phyloP scores from a whole-genome alignment of 2,888 invertebrate species.

The Rhimphoctona megacephalus region DNA sequence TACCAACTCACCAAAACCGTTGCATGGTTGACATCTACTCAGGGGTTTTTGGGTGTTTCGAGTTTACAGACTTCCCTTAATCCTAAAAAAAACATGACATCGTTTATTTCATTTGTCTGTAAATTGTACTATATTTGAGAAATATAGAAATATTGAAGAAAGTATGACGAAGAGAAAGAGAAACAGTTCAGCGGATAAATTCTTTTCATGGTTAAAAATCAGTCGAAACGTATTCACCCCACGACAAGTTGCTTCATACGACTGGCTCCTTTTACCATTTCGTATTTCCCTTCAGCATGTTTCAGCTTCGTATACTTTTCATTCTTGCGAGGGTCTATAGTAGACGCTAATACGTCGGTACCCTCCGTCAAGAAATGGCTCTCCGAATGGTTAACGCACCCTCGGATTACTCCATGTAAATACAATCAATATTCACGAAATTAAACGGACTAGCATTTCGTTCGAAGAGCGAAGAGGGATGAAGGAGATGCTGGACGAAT shows the following conservation, averaged over 20 bases:
- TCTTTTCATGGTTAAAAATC: slow-evolving; percentile 65
- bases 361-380: slow-evolving; percentile 66
- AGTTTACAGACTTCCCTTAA: not conserved
- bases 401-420: slow-evolving; percentile 47
- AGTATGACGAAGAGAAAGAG: not conserved
- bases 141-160: slow-evolving; percentile 32
- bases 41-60: slow-evolving; percentile 27
- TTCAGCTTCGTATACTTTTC: slow-evolving; percentile 41
- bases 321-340: slow-evolving; percentile 31
- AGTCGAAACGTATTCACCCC: slow-evolving; percentile 54
- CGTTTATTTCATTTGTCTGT: not conserved
- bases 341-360: slow-evolving; percentile 28
- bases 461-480: not conserved
- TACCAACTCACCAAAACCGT: slow-evolving; percentile 23
- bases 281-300: slow-evolving; percentile 29
- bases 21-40: not conserved
- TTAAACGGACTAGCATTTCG: slow-evolving; percentile 51
- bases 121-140: slow-evolving; percentile 4
- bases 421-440: slow-evolving; percentile 54
- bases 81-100: slow-evolving; percentile 17
- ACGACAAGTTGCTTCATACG: not conserved
- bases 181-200: slow-evolving; percentile 16
- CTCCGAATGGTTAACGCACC: slow-evolving; percentile 57
- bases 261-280: slow-evolving; percentile 11
- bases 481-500: slow-evolving; percentile 25